Percentiles rank a stretch among this genome's conserved stretches.
Evolutionary conservation across 2,797 vertebrate species (phyloP).

Genomic region (Artibeus lituratus): DNA sequence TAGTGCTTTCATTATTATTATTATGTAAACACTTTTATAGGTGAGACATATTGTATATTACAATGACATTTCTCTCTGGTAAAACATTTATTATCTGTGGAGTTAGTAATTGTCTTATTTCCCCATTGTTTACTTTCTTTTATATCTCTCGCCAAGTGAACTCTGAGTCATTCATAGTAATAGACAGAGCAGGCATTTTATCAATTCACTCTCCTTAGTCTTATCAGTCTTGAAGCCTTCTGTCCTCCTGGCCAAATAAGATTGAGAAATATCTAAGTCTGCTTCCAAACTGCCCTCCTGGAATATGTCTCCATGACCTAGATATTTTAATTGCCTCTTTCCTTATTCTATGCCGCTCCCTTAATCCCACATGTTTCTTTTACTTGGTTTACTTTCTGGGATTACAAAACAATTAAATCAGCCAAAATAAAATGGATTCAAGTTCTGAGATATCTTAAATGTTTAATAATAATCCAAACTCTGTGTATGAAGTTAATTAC

Average conservation of each 20-base stretch:
- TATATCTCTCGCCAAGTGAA: background rate
- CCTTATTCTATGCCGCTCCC: background rate
- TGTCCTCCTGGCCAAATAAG: background rate
- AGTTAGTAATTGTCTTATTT: background rate
- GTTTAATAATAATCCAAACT: background rate
- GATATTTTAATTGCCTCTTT: background rate
- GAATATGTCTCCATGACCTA: background rate
- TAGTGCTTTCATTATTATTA: background rate
- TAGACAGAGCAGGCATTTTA: background rate
- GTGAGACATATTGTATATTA: background rate
- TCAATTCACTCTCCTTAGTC: background rate
- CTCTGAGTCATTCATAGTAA: background rate
- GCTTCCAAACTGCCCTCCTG: background rate
- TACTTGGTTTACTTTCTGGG: background rate
- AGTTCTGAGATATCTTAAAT: constrained; percentile 11
- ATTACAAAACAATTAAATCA: background rate
- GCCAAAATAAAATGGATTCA: background rate
- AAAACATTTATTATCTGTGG: background rate
- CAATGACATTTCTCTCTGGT: background rate
- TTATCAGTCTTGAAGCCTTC: background rate
- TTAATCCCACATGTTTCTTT: background rate
- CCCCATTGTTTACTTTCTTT: background rate
- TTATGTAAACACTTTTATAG: background rate
- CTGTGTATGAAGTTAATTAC: background rate
- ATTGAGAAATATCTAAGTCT: background rate